These are phyloP conservation scores for Xanthorhoe designata DNA, from an alignment of 2,888 invertebrate species.

Conservation along the genomic window DNA sequence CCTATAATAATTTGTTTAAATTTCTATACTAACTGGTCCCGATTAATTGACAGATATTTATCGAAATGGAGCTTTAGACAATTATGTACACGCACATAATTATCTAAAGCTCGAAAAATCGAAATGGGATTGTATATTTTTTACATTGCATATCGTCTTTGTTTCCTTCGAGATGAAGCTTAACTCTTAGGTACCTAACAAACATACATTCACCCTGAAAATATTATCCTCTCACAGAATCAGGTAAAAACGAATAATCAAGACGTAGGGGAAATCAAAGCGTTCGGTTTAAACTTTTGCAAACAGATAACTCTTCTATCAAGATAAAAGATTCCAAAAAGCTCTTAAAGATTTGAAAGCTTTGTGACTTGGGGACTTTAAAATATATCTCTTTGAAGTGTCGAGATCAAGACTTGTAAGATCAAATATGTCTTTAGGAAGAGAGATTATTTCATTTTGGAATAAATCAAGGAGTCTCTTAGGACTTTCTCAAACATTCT, in stretches of 20 bases:
- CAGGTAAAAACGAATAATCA: conserved; percentile 18
- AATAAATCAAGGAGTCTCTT: too few species aligned
- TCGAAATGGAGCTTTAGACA: too few species aligned
- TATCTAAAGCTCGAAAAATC: too few species aligned
- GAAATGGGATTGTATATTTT: too few species aligned
- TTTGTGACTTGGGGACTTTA: conserved; percentile 44
- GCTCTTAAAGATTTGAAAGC: conserved; percentile 43
- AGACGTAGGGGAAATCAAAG: conserved; percentile 41
- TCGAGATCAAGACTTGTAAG: conserved; percentile 33
- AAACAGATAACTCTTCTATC: conserved; percentile 43
- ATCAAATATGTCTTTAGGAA: conserved; percentile 32
- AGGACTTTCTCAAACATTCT: not conserved
- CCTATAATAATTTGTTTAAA: too few species aligned
- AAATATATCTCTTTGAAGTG: conserved; percentile 38
- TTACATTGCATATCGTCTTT: not conserved
- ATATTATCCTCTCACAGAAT: not conserved
- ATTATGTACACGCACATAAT: too few species aligned
- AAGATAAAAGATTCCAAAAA: conserved; percentile 47
- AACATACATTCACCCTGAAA: not conserved
- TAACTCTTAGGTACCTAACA: too few species aligned
- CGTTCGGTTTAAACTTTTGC: conserved; percentile 38
- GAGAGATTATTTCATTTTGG: too few species aligned
- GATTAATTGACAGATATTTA: too few species aligned
- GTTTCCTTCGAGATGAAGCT: not conserved
- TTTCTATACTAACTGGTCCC: too few species aligned